A percentile compares a stretch with the other conserved stretches of the same genome.
Conservation (phyloP, 2,797 vertebrate genomes). For the Holocentrus rufus region DNA sequence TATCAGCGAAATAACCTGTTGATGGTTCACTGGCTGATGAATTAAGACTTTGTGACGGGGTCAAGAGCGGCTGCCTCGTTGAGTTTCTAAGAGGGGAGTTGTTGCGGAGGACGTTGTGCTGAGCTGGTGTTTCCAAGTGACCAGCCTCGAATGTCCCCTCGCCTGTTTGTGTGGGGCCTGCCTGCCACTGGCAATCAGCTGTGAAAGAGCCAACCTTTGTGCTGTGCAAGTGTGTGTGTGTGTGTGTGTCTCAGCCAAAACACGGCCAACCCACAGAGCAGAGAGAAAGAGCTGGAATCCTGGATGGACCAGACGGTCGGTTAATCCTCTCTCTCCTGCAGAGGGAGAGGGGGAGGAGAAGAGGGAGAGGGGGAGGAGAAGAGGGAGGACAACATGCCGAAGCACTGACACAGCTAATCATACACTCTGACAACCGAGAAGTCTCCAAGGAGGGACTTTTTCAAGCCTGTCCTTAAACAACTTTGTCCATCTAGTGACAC, state of each 20-base stretch:
- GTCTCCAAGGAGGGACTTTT: conserved; percentile 43
- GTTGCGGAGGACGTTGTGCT: conserved; percentile 27
- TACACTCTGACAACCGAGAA: conserved; percentile 39
- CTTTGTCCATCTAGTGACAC: conserved; percentile 19
- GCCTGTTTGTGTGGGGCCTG: conserved; percentile 39
- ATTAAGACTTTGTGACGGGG: conserved; percentile 19
- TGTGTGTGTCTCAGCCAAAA: conserved; percentile 40
- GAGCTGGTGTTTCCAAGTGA: conserved; percentile 59
- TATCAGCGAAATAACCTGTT: neutral
- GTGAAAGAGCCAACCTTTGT: conserved; percentile 56
- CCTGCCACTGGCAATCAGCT: conserved; percentile 57
- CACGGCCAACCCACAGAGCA: conserved; percentile 30
- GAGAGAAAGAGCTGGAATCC: conserved; percentile 45
- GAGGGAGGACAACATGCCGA: conserved; percentile 48
- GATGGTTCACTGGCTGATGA: conserved; percentile 26
- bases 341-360: conserved; percentile 49
- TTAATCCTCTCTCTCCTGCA: conserved; percentile 68
- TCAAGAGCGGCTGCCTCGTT: conserved; percentile 25
- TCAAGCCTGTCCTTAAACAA: conserved; percentile 32
- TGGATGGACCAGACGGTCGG: conserved; percentile 62
- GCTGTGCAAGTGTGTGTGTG: neutral
- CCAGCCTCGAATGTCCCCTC: conserved; percentile 40
- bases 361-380: conserved; percentile 49
- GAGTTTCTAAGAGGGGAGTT: neutral
- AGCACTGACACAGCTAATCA: conserved; percentile 68